phyloP scores from a whole-genome alignment of 2,797 vertebrate species.

The Thunnus albacares region DNA sequence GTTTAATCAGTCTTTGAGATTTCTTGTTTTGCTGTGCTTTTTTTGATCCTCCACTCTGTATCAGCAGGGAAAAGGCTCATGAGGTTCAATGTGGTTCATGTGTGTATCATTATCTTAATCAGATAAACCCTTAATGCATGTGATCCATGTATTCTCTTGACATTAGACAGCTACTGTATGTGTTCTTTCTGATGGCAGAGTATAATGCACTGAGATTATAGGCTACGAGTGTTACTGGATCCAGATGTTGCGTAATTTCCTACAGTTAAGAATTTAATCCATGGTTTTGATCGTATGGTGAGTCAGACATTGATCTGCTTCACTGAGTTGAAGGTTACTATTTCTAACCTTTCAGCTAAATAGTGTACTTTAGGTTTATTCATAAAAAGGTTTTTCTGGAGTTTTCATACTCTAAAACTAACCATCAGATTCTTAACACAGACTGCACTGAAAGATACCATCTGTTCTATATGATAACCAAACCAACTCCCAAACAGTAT shows the following conservation, averaged over 20 bases:
- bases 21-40: slow-evolving; percentile 50
- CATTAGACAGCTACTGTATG: not conserved
- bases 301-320: not conserved
- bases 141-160: not conserved
- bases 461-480: slow-evolving; percentile 29
- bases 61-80: slow-evolving; percentile 24
- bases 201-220: slow-evolving; percentile 24
- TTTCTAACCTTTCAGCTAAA: not conserved
- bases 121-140: slow-evolving; percentile 8
- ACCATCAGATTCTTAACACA: slow-evolving; percentile 2
- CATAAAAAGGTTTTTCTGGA: not conserved
- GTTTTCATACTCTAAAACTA: slow-evolving; percentile 1
- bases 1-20: slow-evolving; percentile 44
- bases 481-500: slow-evolving; percentile 28
- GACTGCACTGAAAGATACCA: slow-evolving; percentile 13
- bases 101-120: slow-evolving; percentile 17
- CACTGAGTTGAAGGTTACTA: slow-evolving; percentile 2
- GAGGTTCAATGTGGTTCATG: slow-evolving; percentile 35
- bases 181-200: slow-evolving; percentile 34
- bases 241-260: slow-evolving; percentile 32
- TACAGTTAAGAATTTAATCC: not conserved
- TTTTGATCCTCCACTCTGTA: slow-evolving; percentile 16
- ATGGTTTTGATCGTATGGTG: not conserved
- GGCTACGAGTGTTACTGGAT: slow-evolving; percentile 23
- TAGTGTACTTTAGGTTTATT: not conserved